Evolutionary conservation across 2,888 invertebrate genomes (phyloP).

Genomic region (Mythimna impura): DNA sequence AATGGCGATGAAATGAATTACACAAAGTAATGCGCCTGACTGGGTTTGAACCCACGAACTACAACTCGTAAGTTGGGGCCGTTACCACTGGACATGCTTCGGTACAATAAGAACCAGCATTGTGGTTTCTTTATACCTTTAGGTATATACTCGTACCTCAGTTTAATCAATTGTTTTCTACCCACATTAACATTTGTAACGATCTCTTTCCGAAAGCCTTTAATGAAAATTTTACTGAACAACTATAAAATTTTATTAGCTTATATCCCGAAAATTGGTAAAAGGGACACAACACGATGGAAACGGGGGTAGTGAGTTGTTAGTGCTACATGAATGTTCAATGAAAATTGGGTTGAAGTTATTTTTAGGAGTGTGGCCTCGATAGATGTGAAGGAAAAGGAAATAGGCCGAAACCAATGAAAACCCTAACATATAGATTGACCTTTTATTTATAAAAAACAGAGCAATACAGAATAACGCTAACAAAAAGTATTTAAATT

Average conservation of each 20-base stretch:
- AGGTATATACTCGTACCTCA: background rate
- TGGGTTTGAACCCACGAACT: too few relatives aligned
- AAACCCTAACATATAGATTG: background rate
- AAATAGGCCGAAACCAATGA: background rate
- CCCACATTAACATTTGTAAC: slow-evolving; percentile 40
- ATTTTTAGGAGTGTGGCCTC: slow-evolving; percentile 2
- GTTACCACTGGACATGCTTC: too few relatives aligned
- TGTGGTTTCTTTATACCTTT: background rate
- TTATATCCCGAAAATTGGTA: slow-evolving; percentile 41
- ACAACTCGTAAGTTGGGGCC: too few relatives aligned
- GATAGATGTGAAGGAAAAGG: background rate
- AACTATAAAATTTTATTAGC: slow-evolving; percentile 45
- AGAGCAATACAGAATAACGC: background rate
- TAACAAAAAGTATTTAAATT: background rate
- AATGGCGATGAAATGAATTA: too few relatives aligned
- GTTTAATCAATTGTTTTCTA: slow-evolving; percentile 28
- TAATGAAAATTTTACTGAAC: slow-evolving; percentile 37
- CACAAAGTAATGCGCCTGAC: too few relatives aligned
- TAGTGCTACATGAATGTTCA: slow-evolving; percentile 7
- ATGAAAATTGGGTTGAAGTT: slow-evolving; percentile 16
- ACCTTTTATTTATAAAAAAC: background rate
- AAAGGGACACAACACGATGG: slow-evolving; percentile 24
- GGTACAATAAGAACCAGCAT: background rate
- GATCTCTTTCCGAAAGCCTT: slow-evolving; percentile 28
- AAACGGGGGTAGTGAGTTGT: slow-evolving; percentile 13